Evolutionary conservation across 2,797 vertebrate species (phyloP).

Genomic region (Lithobates sylvaticus): DNA sequence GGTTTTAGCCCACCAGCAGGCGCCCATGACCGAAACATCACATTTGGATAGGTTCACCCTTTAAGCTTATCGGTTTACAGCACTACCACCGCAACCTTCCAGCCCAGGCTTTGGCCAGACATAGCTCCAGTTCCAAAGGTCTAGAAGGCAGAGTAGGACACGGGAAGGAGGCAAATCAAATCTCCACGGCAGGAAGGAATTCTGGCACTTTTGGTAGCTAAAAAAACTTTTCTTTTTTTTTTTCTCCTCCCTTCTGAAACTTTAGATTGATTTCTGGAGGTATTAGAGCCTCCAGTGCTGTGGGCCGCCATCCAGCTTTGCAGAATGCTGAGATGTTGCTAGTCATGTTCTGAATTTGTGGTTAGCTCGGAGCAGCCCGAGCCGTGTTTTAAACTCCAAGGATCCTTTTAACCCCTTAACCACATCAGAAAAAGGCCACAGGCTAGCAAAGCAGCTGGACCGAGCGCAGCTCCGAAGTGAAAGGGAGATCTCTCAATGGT

Average conservation of each 20-base stretch:
- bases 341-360: slow-evolving; percentile 69
- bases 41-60: no score
- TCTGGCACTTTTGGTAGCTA: background rate
- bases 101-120: no score
- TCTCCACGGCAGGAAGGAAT: background rate
- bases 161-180: slow-evolving; percentile 19
- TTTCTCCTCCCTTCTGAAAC: slow-evolving; percentile 7
- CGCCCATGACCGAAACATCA: no score
- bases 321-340: slow-evolving; percentile 62
- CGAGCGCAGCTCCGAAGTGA: background rate
- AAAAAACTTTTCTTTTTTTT: background rate
- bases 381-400: slow-evolving; percentile 60
- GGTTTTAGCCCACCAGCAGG: no score
- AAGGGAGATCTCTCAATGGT: slow-evolving; percentile 18
- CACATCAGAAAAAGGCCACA: slow-evolving; percentile 51
- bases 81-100: no score
- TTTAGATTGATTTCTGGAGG: slow-evolving; percentile 47
- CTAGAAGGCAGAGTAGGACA: slow-evolving; percentile 35
- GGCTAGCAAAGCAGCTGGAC: slow-evolving; percentile 54
- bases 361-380: slow-evolving; percentile 64
- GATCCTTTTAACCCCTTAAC: slow-evolving; percentile 69
- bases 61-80: no score
- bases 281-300: slow-evolving; percentile 51
- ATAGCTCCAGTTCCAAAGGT: slow-evolving; percentile 6
- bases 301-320: slow-evolving; percentile 60